A percentile compares a stretch with the other conserved stretches of the same genome.
phyloP scores from a whole-genome alignment of 2,797 vertebrate genomes.

The Margarornis squamiger region DNA sequence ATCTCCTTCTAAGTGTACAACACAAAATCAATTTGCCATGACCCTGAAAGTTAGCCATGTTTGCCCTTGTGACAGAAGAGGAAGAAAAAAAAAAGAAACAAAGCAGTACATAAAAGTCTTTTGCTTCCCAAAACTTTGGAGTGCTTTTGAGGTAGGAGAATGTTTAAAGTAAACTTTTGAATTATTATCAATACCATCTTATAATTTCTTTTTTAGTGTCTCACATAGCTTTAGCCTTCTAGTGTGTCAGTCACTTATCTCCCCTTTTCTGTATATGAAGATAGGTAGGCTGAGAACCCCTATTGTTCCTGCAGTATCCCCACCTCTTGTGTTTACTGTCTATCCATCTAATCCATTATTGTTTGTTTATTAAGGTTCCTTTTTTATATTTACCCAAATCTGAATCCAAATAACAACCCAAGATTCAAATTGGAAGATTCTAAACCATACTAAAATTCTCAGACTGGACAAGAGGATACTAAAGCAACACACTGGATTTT shows the following conservation, averaged over 20 bases:
- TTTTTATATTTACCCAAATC: not conserved
- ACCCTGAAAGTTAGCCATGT: constrained; percentile 68
- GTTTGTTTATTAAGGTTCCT: not conserved
- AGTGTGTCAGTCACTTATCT: not conserved
- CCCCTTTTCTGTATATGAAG: not conserved
- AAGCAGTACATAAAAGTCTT: constrained; percentile 58
- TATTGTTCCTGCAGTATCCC: not conserved
- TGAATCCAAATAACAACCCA: not conserved
- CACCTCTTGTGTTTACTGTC: not conserved
- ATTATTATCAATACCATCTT: constrained; percentile 40
- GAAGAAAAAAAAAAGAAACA: constrained; percentile 63
- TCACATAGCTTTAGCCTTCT: constrained; percentile 16
- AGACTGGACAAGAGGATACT: not conserved
- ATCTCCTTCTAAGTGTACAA: constrained; percentile 70
- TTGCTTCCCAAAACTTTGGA: constrained; percentile 53
- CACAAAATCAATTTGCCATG: constrained; percentile 78
- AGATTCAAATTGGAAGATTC: not conserved
- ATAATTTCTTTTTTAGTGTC: not conserved
- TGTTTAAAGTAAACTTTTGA: constrained; percentile 45
- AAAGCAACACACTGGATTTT: not conserved
- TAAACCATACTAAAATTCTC: not conserved
- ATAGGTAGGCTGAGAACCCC: not conserved
- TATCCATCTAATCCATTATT: not conserved
- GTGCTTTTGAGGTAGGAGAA: constrained; percentile 51
- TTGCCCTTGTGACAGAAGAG: constrained; percentile 64